A percentile compares a stretch with the other conserved stretches of the same genome.
These are phyloP conservation scores for Ceratina japonica DNA, from an alignment of 1,140 invertebrate genomes.

Conservation along the genomic window DNA sequence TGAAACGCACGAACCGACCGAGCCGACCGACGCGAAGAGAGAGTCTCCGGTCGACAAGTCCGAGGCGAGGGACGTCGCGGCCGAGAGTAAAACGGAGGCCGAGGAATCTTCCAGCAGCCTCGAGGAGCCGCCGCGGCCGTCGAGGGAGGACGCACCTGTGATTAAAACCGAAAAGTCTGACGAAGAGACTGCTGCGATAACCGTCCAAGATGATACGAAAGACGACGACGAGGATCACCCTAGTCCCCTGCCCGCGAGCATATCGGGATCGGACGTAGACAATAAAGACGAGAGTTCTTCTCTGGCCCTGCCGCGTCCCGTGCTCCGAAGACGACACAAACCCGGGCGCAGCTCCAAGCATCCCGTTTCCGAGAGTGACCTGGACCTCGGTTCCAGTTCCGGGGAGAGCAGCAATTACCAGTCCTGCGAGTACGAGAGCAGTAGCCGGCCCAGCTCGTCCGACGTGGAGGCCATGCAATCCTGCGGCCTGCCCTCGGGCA, in stretches of 20 bases:
- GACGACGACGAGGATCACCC: constrained; percentile 52
- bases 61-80: constrained; percentile 6
- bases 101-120: constrained; percentile 39
- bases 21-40: constrained; percentile 49
- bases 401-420: constrained; percentile 94
- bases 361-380: constrained; percentile 73
- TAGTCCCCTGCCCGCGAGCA: constrained; percentile 65
- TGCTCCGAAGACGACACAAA: constrained; percentile 72
- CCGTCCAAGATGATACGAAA: constrained; percentile 61
- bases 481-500: constrained; percentile 80
- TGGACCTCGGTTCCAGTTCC: constrained; percentile 91
- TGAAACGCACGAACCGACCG: constrained; percentile 57
- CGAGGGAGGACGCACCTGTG: constrained; percentile 39
- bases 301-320: constrained; percentile 69
- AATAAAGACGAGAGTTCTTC: constrained; percentile 72
- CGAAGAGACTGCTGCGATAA: constrained; percentile 53
- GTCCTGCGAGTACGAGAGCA: constrained; percentile 89
- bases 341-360: constrained; percentile 66
- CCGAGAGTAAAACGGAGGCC: constrained; percentile 4
- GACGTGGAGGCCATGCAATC: constrained; percentile 87
- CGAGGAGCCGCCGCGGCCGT: constrained; percentile 7
- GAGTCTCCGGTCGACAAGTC: constrained; percentile 64
- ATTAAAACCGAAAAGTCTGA: constrained; percentile 59
- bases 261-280: constrained; percentile 72
- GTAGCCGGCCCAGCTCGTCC: constrained; percentile 91